These are phyloP conservation scores for Chouioia cunea DNA, from an alignment of 2,888 invertebrate genomes.

Conservation along the genomic window DNA sequence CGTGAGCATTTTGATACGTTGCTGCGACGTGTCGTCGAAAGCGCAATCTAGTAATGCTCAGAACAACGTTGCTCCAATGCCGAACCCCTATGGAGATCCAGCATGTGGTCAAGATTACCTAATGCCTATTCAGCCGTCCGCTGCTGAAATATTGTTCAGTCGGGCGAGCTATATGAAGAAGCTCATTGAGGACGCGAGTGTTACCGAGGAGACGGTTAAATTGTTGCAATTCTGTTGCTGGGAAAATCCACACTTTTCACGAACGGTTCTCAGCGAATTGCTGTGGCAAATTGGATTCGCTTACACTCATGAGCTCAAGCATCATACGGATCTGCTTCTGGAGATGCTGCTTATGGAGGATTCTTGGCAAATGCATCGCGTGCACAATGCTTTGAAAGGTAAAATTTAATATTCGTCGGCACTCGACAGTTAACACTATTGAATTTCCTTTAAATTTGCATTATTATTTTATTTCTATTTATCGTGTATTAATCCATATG, in stretches of 20 bases:
- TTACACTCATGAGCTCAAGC: slow-evolving; percentile 93
- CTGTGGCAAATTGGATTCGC: slow-evolving; percentile 90
- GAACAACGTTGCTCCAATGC: slow-evolving; percentile 74
- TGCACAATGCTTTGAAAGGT: slow-evolving; percentile 94
- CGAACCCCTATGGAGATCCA: slow-evolving; percentile 82
- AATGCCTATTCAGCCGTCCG: slow-evolving; percentile 80
- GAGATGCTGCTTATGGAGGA: slow-evolving; percentile 92
- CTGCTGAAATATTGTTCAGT: slow-evolving; percentile 86
- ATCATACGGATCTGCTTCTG: slow-evolving; percentile 90
- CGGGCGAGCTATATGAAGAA: slow-evolving; percentile 92
- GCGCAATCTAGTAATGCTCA: slow-evolving; percentile 68
- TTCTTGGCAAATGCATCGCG: slow-evolving; percentile 95
- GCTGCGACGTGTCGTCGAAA: slow-evolving; percentile 85
- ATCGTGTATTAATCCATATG: slow-evolving; percentile 27
- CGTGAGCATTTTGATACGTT: slow-evolving; percentile 89
- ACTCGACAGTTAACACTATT: too few species aligned
- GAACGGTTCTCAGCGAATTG: slow-evolving; percentile 88
- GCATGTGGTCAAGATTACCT: slow-evolving; percentile 72
- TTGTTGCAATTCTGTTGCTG: slow-evolving; percentile 94
- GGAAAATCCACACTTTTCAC: slow-evolving; percentile 96
- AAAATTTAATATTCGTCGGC: slow-evolving; percentile 50
- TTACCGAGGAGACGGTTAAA: slow-evolving; percentile 91
- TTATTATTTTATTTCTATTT: too few species aligned
- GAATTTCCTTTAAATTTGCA: too few species aligned
- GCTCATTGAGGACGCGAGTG: slow-evolving; percentile 93